Conservation (phyloP, 2,888 invertebrate genomes). For the Phyto melanocephala region DNA sequence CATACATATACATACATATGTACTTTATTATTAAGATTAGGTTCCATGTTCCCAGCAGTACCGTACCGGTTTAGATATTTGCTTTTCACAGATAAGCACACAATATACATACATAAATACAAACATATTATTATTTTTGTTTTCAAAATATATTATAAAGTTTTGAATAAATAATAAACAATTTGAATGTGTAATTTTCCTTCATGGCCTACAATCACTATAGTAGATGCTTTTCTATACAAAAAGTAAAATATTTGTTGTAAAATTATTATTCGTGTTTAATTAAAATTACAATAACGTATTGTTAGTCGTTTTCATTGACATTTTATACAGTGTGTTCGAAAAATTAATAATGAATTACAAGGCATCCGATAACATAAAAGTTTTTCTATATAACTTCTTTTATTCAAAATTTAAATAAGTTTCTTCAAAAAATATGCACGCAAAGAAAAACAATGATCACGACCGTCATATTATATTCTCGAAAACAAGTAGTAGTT, state of each 20-base stretch:
- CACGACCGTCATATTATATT: too few species aligned
- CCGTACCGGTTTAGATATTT: slow-evolving; percentile 29
- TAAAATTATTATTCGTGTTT: neutral
- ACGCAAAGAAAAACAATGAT: too few species aligned
- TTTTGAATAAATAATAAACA: neutral
- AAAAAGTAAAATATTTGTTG: neutral
- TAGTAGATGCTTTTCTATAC: too few species aligned
- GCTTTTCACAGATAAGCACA: slow-evolving; percentile 27
- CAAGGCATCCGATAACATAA: too few species aligned
- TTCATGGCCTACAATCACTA: neutral
- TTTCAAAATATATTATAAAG: slow-evolving; percentile 19
- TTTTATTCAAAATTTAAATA: too few species aligned
- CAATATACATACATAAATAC: slow-evolving; percentile 26
- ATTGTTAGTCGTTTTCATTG: neutral
- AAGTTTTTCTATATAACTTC: too few species aligned
- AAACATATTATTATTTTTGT: slow-evolving; percentile 17
- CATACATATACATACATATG: too few species aligned
- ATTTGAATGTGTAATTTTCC: neutral
- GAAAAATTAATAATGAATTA: too few species aligned
- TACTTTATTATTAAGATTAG: slow-evolving; percentile 24
- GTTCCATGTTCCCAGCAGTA: slow-evolving; percentile 41
- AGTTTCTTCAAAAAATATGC: too few species aligned
- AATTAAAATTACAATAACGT: neutral
- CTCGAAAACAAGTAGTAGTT: too few species aligned
- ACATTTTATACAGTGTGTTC: neutral